These are phyloP conservation scores for Cottus gobio DNA, from an alignment of 2,113 vertebrate species.

Conservation along the genomic window DNA sequence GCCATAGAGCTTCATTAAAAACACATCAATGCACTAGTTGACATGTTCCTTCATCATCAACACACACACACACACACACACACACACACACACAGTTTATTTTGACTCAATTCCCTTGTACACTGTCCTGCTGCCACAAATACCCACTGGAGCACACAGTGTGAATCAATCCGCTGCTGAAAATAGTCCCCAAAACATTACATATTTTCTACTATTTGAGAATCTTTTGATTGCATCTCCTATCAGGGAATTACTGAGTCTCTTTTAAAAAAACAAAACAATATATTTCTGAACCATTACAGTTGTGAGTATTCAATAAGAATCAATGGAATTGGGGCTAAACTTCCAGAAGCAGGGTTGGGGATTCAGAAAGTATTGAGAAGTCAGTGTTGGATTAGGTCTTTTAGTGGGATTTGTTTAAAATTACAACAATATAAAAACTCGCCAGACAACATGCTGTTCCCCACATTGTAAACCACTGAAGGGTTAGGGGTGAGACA, in stretches of 20 bases:
- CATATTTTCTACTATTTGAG: neutral
- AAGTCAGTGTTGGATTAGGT: neutral
- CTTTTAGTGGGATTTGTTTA: neutral
- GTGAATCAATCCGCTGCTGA: neutral
- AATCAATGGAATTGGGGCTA: neutral
- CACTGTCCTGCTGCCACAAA: neutral
- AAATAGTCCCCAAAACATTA: neutral
- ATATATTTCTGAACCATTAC: neutral
- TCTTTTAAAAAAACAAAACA: neutral
- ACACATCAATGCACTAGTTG: neutral
- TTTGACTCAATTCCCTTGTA: neutral
- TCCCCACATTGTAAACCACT: neutral
- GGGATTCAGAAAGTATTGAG: neutral
- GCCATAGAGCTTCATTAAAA: neutral
- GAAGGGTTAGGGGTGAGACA: neutral
- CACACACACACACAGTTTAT: neutral
- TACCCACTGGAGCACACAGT: neutral
- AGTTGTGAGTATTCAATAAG: neutral
- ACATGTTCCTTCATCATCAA: neutral
- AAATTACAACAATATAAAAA: too few species aligned
- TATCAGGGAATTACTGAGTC: neutral
- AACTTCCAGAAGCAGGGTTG: neutral
- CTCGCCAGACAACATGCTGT: neutral
- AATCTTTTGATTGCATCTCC: neutral
- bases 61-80: neutral